Base-by-base conservation (phyloP, 2,888 invertebrate species). In the Morpho achilles region DNA sequence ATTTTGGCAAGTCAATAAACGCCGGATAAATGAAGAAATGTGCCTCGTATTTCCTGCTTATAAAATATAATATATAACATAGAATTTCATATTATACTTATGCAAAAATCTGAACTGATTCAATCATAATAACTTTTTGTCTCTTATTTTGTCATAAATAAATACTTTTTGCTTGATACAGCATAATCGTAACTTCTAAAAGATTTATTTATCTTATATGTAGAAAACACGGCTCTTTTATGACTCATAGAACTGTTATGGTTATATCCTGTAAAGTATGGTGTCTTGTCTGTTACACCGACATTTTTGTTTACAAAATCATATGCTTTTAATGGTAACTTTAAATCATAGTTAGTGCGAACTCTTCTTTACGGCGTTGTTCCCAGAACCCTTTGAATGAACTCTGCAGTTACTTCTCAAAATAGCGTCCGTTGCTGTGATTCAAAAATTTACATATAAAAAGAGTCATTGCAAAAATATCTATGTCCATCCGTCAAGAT, bases 381-480 rank as follows among this genome's bases (percentile, higher is more conserved):
- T 67, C 69, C 58, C 23, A 63, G 68, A 69, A 68, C 58, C 53
- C 50, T 65, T 64, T 58, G 54, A 62, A 62, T 46, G 54, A 58
- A 44, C 42, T 62, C 52, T 58, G 48, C 60, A 56, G 58, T 54
- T 54, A 50, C 49, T 79, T 80, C 80, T 69, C 71, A 79, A 73
- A 73, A 71, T 57, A 63, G 60, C 56, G 59, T 67, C 67, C 69
- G 69, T 65, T 64, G 62, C 65, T 69, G 74, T 85, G 85, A 85
- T 80, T 87, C 87, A 87, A 85, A 16, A 16, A 75, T 75, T 78
- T 80, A 80, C 79, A 74, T 76, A 76, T 81, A 80, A 82, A 64
- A 51, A 75, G 72, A 82, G 75, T 87, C 87, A 88, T 79, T 80
- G 75, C 64, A 82, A 77, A 86, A 86, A 85, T 82, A 87, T 88